phyloP scores from a whole-genome alignment of 23 tunicate genomes.

The Clavelina lepadiformis region DNA sequence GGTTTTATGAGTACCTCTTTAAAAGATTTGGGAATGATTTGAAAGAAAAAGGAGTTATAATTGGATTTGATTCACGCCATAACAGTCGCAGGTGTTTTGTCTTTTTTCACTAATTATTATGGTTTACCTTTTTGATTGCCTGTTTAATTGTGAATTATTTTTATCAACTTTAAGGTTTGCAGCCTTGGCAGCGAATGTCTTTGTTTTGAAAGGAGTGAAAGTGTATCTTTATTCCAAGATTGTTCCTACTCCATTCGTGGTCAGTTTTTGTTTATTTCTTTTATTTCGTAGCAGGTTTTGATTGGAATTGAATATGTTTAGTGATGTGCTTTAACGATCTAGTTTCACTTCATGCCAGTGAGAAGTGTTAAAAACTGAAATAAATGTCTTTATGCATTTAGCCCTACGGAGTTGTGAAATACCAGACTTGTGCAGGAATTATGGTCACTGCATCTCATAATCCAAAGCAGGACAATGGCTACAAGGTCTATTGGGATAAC shows the following conservation, averaged over 20 bases:
- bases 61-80: slow-evolving; percentile 97
- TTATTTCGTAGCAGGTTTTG: not conserved
- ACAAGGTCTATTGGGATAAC: slow-evolving; percentile 97
- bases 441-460: slow-evolving; percentile 99
- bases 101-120: not conserved
- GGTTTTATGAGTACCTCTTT: slow-evolving; percentile 64
- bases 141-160: not conserved
- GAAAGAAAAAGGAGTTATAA: slow-evolving; percentile 59
- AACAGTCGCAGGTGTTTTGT: slow-evolving; percentile 66
- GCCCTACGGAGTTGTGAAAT: slow-evolving; percentile 75
- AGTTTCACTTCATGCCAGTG: not conserved
- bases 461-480: slow-evolving; percentile 99
- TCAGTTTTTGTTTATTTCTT: slow-evolving; percentile 23
- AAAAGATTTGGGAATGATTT: slow-evolving; percentile 40
- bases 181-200: slow-evolving; percentile 68
- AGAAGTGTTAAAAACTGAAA: not conserved
- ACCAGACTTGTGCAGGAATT: slow-evolving; percentile 81
- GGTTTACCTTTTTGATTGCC: not conserved
- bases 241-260: slow-evolving; percentile 99
- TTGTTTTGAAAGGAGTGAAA: slow-evolving; percentile 53
- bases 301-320: not conserved
- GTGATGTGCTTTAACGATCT: no score
- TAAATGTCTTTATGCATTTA: slow-evolving; percentile 4
- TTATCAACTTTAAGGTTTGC: slow-evolving; percentile 57
- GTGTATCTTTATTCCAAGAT: slow-evolving; percentile 81